These are phyloP conservation scores for Gerris lacustris DNA, from an alignment of 2,888 invertebrate species.

Conservation along the genomic window DNA sequence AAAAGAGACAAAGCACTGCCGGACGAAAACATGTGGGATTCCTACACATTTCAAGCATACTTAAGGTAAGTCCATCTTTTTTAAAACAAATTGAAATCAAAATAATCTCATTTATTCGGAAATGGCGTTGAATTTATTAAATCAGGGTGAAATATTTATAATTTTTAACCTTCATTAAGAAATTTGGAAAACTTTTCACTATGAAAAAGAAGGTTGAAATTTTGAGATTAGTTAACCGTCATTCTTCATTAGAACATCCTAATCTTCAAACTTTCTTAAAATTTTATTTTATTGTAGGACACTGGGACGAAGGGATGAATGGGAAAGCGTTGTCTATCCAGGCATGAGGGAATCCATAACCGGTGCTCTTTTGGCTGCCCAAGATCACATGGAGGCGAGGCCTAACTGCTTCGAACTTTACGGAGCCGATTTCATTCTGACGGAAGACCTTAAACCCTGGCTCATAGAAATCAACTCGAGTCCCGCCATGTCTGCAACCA, in stretches of 20 bases:
- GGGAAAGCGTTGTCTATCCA: conserved; percentile 63
- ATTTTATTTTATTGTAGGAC: conserved; percentile 26
- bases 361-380: conserved; percentile 65
- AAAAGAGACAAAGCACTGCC: conserved; percentile 52
- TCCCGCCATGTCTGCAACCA: conserved; percentile 69
- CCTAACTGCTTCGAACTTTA: conserved; percentile 77
- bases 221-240: too few relatives aligned
- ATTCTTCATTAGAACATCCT: too few relatives aligned
- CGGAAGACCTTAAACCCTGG: conserved; percentile 74
- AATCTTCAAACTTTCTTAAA: too few relatives aligned
- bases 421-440: conserved; percentile 85
- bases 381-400: conserved; percentile 54
- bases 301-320: conserved; percentile 48
- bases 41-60: conserved; percentile 55
- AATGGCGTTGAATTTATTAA: not conserved
- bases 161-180: not conserved
- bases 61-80: conserved; percentile 36
- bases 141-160: not conserved
- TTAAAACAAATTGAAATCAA: not conserved
- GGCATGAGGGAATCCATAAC: conserved; percentile 73
- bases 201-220: too few relatives aligned
- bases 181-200: too few relatives aligned
- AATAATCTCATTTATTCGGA: not conserved
- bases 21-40: conserved; percentile 72
- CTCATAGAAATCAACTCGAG: conserved; percentile 85